Evolutionary conservation across 2,888 invertebrate species (phyloP).

Genomic region (Cephus rjabovi): DNA sequence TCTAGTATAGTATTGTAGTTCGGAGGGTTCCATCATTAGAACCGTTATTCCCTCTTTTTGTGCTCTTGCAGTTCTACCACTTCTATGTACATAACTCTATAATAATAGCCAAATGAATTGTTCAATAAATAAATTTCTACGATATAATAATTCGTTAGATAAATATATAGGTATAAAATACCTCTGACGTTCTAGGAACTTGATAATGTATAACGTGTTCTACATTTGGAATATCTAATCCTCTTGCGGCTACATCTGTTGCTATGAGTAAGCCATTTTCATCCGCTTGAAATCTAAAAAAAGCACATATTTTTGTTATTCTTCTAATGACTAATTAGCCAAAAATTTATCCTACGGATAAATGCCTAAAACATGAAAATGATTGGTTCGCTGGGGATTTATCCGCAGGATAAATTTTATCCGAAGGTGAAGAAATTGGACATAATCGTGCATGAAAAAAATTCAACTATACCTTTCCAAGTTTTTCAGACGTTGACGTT

Average conservation of each 20-base stretch:
- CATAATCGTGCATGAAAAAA: neutral
- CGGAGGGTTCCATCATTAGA: conserved; percentile 90
- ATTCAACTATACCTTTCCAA: conserved; percentile 76
- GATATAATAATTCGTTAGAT: neutral
- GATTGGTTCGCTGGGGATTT: too few species aligned
- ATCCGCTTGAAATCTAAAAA: conserved; percentile 76
- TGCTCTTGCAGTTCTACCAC: conserved; percentile 96
- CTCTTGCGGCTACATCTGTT: conserved; percentile 98
- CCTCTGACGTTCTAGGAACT: conserved; percentile 94
- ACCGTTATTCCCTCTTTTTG: conserved; percentile 90
- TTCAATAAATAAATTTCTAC: neutral
- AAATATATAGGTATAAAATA: conserved; percentile 42
- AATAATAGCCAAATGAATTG: conserved; percentile 23
- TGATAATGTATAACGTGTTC: conserved; percentile 98
- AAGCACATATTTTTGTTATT: neutral
- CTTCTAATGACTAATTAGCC: neutral
- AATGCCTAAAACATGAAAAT: too few species aligned
- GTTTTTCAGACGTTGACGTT: conserved; percentile 92
- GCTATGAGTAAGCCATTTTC: conserved; percentile 84
- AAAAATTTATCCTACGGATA: too few species aligned
- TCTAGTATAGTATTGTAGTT: conserved; percentile 82
- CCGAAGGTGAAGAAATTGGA: too few species aligned
- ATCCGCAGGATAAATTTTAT: too few species aligned
- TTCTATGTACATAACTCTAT: conserved; percentile 94
- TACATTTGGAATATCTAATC: conserved; percentile 93